Evolutionary conservation across 2,797 vertebrate genomes (phyloP), one percentile per base, ranked within the genome.

Genomic region (Myotis findleyi): DNA sequence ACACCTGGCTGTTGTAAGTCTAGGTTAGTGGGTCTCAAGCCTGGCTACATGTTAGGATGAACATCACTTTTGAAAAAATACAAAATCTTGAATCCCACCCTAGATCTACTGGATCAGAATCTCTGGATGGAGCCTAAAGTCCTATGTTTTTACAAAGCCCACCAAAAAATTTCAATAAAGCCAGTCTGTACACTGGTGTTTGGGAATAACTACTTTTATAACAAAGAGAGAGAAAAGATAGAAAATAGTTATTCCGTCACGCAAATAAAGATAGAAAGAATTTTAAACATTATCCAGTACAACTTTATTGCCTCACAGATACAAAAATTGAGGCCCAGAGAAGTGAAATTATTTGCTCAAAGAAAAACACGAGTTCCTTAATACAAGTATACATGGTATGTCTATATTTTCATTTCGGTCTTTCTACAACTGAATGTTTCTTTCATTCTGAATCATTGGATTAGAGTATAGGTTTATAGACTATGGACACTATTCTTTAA

Each of bases 71-170:
- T 51, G 21, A 89, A 93, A 96, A 66, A 72, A 85, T 47, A 25
- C 23, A 44, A 44, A 86, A 13, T 30, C 21, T 72, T 85, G 47
- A 75, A 76, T 5, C 20, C 5, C 13, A 81, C 4, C 30, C 23
- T 64, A 59, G 23, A 73, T 33, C n/a, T 64, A 59, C 66, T 88
- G 21, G 94, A 73, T 94, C 21, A 88, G 82, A 87, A 90, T 92
- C 53, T 92, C 80, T 86, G 49, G 36, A 13, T 14, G 23, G 25
- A 90, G 14, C 12, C 30, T 47, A 85, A 75, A 66, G 55, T 44
- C 53, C 33, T 87, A 0, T 44, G 49, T 72, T 80, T 94, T 89
- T 55, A 86, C 36, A 81, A 76, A 62, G 7, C 1, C 76, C 49
- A 47, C 25, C 8, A 69, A 23, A 82, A 51, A 18, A 79, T 14